Evolutionary conservation across 2,113 vertebrate species (phyloP).

Genomic region (Phyllostomus discolor): DNA sequence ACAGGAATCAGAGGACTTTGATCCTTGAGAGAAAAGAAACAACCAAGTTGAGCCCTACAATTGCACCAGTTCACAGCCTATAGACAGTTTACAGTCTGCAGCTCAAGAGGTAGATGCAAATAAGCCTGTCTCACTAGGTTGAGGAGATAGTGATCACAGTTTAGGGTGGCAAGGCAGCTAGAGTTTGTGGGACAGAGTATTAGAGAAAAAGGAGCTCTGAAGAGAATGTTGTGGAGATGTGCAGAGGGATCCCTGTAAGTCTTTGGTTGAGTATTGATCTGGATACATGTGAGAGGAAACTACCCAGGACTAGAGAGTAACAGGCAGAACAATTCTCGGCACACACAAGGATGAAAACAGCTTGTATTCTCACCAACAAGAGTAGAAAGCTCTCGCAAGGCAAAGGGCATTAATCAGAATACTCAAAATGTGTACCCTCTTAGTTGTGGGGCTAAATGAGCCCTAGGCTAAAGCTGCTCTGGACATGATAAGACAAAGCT

Average conservation of each 20-base stretch:
- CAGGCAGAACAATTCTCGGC: not conserved
- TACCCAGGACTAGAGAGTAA: not conserved
- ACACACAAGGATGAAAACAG: not conserved
- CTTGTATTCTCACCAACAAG: not conserved
- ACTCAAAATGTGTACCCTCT: not conserved
- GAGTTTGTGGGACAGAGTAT: not conserved
- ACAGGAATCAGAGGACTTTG: not conserved
- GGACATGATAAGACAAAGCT: not conserved
- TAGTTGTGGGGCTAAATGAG: not conserved
- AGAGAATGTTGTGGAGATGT: not conserved
- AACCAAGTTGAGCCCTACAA: not conserved
- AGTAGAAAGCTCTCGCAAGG: not conserved
- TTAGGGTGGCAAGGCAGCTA: not conserved
- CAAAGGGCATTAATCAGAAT: not conserved
- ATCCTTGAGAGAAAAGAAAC: not conserved
- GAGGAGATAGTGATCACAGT: not conserved
- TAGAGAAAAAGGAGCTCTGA: not conserved
- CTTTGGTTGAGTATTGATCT: not conserved
- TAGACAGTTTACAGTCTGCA: not conserved
- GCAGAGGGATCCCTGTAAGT: not conserved
- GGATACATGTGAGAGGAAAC: not conserved
- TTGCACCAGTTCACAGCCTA: not conserved
- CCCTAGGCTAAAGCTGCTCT: not conserved
- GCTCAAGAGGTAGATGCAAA: not conserved
- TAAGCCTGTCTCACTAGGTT: not conserved